Evolutionary conservation across 2,113 vertebrate species (phyloP).

Genomic region (Nipponia nippon): DNA sequence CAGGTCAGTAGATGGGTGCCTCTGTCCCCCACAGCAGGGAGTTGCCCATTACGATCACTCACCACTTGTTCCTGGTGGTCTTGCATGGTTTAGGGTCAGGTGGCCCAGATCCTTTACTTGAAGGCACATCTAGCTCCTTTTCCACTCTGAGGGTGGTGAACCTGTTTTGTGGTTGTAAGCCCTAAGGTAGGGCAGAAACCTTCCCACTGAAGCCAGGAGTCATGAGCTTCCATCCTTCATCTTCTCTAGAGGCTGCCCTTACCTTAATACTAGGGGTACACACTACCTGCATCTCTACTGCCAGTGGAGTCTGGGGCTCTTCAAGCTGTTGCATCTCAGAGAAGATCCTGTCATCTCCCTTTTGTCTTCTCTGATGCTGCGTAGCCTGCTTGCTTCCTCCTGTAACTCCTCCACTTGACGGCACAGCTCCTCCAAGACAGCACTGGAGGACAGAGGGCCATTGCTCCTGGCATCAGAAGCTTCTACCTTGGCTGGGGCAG

Average conservation of each 20-base stretch:
- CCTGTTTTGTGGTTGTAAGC: neutral
- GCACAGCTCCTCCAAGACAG: neutral
- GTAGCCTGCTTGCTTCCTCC: neutral
- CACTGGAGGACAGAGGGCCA: neutral
- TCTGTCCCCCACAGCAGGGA: neutral
- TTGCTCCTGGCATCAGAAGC: neutral
- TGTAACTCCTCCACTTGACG: neutral
- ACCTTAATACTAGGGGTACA: too few relatives aligned
- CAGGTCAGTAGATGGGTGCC: neutral
- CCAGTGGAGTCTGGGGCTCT: neutral
- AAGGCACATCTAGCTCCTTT: too few relatives aligned
- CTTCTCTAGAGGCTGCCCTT: neutral
- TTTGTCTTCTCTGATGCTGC: neutral
- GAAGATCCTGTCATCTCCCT: neutral
- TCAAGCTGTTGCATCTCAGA: neutral
- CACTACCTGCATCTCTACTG: too few relatives aligned
- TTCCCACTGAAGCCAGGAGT: neutral
- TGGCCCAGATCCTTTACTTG: neutral
- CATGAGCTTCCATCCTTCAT: neutral
- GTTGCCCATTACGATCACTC: neutral
- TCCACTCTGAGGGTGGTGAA: neutral
- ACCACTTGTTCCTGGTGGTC: neutral
- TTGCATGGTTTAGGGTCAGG: neutral
- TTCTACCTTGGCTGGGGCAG: neutral
- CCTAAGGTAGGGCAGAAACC: neutral